Conservation (phyloP, 2,888 invertebrate species). For the Geophilus truncorum region DNA sequence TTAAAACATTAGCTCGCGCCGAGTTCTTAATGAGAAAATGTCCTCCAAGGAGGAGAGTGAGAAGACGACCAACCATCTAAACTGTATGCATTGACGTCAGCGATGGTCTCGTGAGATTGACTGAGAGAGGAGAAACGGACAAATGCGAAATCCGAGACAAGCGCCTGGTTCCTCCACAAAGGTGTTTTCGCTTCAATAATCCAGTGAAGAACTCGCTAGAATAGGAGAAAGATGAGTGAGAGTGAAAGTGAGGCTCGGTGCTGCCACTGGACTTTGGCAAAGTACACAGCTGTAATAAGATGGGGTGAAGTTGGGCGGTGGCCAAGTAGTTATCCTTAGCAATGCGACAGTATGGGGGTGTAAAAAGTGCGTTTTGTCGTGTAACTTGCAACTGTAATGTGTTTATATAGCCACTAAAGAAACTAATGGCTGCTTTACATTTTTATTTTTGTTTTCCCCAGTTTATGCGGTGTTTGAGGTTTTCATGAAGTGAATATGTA, state of each 20-base stretch:
- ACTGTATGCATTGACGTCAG: slow-evolving; percentile 6
- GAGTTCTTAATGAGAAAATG: neutral
- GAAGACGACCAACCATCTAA: neutral
- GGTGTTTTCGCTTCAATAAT: neutral
- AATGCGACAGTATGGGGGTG: too few relatives aligned
- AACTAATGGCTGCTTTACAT: too few relatives aligned
- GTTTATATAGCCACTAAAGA: too few relatives aligned
- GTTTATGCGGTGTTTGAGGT: too few relatives aligned
- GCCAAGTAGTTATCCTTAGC: too few relatives aligned
- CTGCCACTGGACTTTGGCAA: neutral
- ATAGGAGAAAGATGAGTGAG: neutral
- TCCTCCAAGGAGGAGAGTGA: neutral
- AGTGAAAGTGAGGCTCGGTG: too few relatives aligned
- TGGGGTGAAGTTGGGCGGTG: neutral
- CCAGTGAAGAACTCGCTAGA: neutral
- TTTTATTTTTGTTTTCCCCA: too few relatives aligned
- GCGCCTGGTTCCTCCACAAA: neutral
- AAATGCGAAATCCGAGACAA: neutral
- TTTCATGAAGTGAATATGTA: too few relatives aligned
- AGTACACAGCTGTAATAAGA: neutral
- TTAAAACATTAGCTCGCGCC: neutral
- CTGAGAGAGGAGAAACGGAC: neutral
- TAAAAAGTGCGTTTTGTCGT: too few relatives aligned
- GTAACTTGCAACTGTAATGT: too few relatives aligned
- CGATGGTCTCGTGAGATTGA: neutral